Conservation (phyloP, 92 coral and sea anemone species). For the Siderastrea radians region DNA sequence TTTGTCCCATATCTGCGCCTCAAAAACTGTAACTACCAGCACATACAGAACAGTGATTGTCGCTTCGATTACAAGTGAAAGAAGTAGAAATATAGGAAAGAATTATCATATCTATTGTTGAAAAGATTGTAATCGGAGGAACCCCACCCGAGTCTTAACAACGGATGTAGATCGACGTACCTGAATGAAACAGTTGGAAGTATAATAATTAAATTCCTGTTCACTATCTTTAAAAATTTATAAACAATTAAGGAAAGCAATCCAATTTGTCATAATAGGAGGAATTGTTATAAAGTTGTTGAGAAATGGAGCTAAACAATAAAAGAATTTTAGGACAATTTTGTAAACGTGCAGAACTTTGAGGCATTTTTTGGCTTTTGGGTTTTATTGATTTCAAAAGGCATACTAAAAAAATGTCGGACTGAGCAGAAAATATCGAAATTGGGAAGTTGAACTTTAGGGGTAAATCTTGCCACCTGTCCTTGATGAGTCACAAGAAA, state of each 20-base stretch:
- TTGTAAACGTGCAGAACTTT: not conserved
- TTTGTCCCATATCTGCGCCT: no score
- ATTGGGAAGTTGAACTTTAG: not conserved
- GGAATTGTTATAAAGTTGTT: not conserved
- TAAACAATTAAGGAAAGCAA: no score
- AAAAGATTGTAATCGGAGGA: no score
- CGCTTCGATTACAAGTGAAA: not conserved
- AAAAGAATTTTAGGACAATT: not conserved
- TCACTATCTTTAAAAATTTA: no score
- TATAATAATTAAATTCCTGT: not conserved
- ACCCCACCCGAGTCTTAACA: no score
- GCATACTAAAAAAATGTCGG: not conserved
- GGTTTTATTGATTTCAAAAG: not conserved
- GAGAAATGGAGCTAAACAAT: not conserved
- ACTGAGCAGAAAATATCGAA: not conserved
- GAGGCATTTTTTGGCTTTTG: no score
- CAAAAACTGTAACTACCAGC: no score
- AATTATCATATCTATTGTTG: no score
- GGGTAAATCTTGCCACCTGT: conserved; percentile 8
- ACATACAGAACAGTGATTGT: no score
- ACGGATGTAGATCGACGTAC: no score
- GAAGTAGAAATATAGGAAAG: not conserved
- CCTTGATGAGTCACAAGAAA: not conserved
- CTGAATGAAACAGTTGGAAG: not conserved
- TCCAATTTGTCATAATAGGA: not conserved